Evolutionary conservation across 2,888 invertebrate species (phyloP).

Genomic region (Cryptocephalus primarius): DNA sequence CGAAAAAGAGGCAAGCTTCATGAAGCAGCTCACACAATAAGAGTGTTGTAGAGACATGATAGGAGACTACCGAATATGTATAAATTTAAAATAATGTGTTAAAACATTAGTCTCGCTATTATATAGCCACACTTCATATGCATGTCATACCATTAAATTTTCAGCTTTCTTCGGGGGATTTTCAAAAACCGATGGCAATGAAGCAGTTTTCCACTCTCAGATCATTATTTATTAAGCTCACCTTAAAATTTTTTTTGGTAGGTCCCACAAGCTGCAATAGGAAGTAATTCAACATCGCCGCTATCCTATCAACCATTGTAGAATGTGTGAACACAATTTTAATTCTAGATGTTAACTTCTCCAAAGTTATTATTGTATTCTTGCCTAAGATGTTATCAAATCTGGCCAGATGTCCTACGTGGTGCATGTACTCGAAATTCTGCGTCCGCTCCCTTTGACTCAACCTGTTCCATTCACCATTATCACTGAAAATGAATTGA

Average conservation of each 20-base stretch:
- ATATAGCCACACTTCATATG: no score
- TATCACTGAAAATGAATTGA: constrained; percentile 41
- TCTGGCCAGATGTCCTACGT: constrained; percentile 72
- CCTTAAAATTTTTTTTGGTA: constrained; percentile 84
- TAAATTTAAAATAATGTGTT: no score
- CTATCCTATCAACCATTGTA: constrained; percentile 85
- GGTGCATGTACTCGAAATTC: constrained; percentile 59
- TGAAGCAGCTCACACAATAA: no score
- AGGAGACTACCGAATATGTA: no score
- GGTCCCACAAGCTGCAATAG: constrained; percentile 81
- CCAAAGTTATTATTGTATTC: constrained; percentile 77
- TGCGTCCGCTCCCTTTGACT: constrained; percentile 63
- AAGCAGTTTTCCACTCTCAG: no score
- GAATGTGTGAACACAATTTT: constrained; percentile 79
- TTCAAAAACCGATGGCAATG: no score
- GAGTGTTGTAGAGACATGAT: no score
- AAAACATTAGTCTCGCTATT: no score
- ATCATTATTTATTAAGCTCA: constrained; percentile 23
- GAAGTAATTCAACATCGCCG: constrained; percentile 94
- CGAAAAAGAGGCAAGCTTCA: no score
- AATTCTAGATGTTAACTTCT: constrained; percentile 64
- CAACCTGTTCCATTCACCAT: constrained; percentile 63
- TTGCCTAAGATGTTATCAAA: constrained; percentile 88
- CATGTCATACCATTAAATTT: no score
- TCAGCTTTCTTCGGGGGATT: no score